phyloP scores from a whole-genome alignment of 2,888 invertebrate species.

The Metallyticus violacea region DNA sequence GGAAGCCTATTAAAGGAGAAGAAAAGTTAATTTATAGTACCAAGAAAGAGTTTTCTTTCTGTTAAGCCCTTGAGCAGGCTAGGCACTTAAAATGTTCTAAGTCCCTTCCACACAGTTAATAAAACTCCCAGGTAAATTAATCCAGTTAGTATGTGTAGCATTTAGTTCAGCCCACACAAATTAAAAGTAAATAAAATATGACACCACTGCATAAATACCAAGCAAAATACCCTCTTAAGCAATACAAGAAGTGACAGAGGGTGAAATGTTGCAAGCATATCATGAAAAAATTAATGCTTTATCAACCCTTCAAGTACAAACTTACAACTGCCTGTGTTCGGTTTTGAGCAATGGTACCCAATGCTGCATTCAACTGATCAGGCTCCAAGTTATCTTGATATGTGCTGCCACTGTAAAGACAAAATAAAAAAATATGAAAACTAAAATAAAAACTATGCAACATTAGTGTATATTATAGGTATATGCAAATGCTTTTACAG shows the following conservation, averaged over 20 bases:
- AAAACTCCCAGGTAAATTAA: neutral
- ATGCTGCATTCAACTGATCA: conserved; percentile 50
- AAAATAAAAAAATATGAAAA: conserved; percentile 1
- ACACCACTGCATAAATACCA: neutral
- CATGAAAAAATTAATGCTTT: neutral
- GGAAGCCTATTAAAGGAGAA: too few species aligned
- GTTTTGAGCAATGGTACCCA: conserved; percentile 49
- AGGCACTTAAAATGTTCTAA: neutral
- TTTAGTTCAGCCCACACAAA: neutral
- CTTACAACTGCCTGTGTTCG: conserved; percentile 45
- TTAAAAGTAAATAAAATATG: neutral
- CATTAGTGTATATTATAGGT: too few species aligned
- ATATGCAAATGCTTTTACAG: too few species aligned
- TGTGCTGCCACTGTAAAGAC: conserved; percentile 53
- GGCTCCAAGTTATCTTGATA: conserved; percentile 62
- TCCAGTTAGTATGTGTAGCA: neutral
- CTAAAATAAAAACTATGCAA: too few species aligned
- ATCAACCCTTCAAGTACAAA: neutral
- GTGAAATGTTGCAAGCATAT: neutral
- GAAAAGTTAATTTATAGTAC: too few species aligned
- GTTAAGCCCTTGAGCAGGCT: too few species aligned
- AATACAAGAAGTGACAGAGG: neutral
- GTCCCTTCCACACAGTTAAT: neutral
- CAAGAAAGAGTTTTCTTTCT: too few species aligned
- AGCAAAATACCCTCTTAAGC: neutral